phyloP scores from a whole-genome alignment of 1,140 invertebrate species.

The Lepidurus couesii region DNA sequence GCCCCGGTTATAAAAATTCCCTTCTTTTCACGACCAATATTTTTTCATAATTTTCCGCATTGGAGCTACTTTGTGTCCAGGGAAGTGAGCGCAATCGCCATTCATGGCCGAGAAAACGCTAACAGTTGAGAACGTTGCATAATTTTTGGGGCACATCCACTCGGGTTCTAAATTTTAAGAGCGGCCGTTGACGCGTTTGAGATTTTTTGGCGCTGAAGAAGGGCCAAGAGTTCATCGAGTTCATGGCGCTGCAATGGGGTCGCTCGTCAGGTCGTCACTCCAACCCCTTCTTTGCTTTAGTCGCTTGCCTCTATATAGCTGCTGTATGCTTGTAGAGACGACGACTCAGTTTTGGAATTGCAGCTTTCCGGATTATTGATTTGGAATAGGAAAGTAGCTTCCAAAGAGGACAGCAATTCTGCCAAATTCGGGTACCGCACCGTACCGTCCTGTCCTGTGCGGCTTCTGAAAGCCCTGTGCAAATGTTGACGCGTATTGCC shows the following conservation, averaged over 20 bases:
- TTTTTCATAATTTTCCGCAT: too few relatives aligned
- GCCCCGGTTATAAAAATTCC: too few relatives aligned
- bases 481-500: neutral
- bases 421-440: neutral
- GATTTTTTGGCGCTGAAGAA: neutral
- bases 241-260: neutral
- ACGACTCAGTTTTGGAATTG: conserved; percentile 7
- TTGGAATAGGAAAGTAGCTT: neutral
- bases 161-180: neutral
- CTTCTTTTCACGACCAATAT: too few relatives aligned
- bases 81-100: neutral
- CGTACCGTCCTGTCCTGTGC: neutral
- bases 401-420: neutral
- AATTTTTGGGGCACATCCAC: neutral
- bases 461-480: neutral
- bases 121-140: neutral
- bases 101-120: neutral
- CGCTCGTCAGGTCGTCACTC: neutral
- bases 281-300: neutral
- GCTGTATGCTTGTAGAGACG: neutral
- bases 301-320: neutral
- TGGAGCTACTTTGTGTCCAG: too few relatives aligned
- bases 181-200: neutral
- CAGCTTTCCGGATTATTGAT: neutral
- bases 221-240: neutral